Base-by-base conservation (phyloP, 2,888 invertebrate species). In the Steromphala cineraria region DNA sequence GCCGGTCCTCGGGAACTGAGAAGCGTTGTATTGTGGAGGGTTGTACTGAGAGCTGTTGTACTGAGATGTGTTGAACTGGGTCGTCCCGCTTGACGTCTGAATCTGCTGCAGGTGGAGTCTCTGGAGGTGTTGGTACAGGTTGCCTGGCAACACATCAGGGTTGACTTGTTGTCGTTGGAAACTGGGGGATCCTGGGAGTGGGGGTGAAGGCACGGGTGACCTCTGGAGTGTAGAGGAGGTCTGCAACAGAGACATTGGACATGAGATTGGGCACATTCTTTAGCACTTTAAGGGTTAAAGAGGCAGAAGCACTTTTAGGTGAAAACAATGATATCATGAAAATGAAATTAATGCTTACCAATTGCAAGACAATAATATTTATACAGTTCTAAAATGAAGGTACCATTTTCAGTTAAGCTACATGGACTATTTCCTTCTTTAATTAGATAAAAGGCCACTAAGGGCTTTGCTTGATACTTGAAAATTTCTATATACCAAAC, bases 41-140 rank as follows among this genome's bases (percentile, higher is more conserved):
- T 78, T 31, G 62, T 15, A 24, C 36, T 21, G 24, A 24, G 53
- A 15, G 52, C 79, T 52, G 75, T 31, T 46, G 46, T 46, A 46
- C 46, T 46, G 46, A 46, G 46, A 13, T 10, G 46, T 46, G 21
- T n/a, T 78, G 36, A 53, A 78, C 2, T 55, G 28, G 28, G 55
- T n/a, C 17, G 56, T 24, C 21, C 74, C 76, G 17, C 78, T 77
- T 13, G 80, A 74, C 2, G 76, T 76, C 67, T 85, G 85, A 19
- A 85, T 82, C 75, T 90, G 90, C 79, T 90, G 90, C 0, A 94
- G 90, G 80, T 94, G 94, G 31, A 94, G 90, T 81, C 93, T 90
- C 86, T 94, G 94, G 67, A 94, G 90, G 83, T 94, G 94, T 81
- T 94, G 94, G 36, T 94, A 91, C n/a, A 94, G 89, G 75, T 86